Percentiles rank a stretch among this genome's conserved stretches.
These are phyloP conservation scores for Melieria omissa DNA, from an alignment of 2,888 invertebrate genomes.

Conservation along the genomic window DNA sequence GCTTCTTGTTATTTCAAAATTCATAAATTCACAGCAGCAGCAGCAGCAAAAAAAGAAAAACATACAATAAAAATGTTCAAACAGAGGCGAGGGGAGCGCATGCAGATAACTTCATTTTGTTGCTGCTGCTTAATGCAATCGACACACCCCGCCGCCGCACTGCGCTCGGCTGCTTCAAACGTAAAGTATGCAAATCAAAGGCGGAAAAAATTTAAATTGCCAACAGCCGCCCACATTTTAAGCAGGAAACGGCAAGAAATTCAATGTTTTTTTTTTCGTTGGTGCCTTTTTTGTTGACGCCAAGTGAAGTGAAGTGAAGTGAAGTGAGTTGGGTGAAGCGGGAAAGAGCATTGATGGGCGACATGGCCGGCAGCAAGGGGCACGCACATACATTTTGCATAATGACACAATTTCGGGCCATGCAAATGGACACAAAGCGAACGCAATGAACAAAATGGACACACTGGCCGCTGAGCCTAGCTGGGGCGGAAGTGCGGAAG, in stretches of 20 bases:
- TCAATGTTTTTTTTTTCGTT: too few relatives aligned
- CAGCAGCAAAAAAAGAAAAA: neutral
- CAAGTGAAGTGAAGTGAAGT: too few relatives aligned
- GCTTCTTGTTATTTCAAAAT: constrained; percentile 12
- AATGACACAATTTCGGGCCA: too few relatives aligned
- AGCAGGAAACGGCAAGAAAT: neutral
- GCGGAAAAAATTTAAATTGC: neutral
- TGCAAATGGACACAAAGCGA: too few relatives aligned
- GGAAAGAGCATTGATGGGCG: too few relatives aligned
- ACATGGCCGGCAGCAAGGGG: too few relatives aligned
- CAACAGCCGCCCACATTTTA: neutral
- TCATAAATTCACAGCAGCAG: constrained; percentile 34
- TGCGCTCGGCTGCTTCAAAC: neutral
- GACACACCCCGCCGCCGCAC: neutral
- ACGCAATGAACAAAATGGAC: too few relatives aligned
- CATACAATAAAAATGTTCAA: neutral
- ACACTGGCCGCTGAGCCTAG: too few relatives aligned
- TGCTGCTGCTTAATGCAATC: neutral
- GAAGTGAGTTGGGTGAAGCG: too few relatives aligned
- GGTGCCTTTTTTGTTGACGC: too few relatives aligned
- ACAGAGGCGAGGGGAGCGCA: neutral
- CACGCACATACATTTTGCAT: too few relatives aligned
- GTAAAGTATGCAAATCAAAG: neutral
- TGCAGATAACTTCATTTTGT: neutral
- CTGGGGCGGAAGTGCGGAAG: too few relatives aligned